phyloP scores from a whole-genome alignment of 2,888 invertebrate species.

The Steinernema carpocapsae region DNA sequence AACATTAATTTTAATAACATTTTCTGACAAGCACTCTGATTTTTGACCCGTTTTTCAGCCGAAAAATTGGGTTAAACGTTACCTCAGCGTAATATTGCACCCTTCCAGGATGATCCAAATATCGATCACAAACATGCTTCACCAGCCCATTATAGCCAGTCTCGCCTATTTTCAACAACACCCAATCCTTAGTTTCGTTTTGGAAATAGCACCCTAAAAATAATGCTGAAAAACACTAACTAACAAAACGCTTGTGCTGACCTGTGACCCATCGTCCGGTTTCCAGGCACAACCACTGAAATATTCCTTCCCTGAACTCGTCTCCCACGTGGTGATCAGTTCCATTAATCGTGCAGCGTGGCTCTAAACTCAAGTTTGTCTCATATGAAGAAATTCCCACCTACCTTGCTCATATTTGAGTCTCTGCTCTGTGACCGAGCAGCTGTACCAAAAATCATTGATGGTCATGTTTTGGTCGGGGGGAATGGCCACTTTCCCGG shows the following conservation, averaged over 20 bases:
- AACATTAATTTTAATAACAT: too few relatives aligned
- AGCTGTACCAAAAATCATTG: conserved; percentile 60
- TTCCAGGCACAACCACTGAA: conserved; percentile 65
- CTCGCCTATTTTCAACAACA: conserved; percentile 58
- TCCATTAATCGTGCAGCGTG: conserved; percentile 56
- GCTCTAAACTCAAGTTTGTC: conserved; percentile 49
- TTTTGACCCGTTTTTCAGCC: too few relatives aligned
- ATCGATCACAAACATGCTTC: conserved; percentile 62
- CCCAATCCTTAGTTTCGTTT: conserved; percentile 62
- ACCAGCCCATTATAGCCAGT: conserved; percentile 61
- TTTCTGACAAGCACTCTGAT: too few relatives aligned
- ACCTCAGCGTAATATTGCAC: conserved; percentile 66
- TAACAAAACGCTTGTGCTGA: conserved; percentile 33
- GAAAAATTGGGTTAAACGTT: neutral
- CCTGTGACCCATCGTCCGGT: conserved; percentile 66
- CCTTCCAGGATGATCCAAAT: conserved; percentile 63
- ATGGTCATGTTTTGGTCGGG: conserved; percentile 57
- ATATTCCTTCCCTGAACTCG: conserved; percentile 57
- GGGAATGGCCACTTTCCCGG: conserved; percentile 41
- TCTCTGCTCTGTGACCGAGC: conserved; percentile 48
- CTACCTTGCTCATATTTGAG: conserved; percentile 61
- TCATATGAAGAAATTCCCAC: neutral
- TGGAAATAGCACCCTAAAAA: conserved; percentile 64
- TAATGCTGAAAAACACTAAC: neutral
- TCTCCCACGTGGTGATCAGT: conserved; percentile 55